Conservation (phyloP, 2,113 vertebrate genomes). For the Ursus arctos region DNA sequence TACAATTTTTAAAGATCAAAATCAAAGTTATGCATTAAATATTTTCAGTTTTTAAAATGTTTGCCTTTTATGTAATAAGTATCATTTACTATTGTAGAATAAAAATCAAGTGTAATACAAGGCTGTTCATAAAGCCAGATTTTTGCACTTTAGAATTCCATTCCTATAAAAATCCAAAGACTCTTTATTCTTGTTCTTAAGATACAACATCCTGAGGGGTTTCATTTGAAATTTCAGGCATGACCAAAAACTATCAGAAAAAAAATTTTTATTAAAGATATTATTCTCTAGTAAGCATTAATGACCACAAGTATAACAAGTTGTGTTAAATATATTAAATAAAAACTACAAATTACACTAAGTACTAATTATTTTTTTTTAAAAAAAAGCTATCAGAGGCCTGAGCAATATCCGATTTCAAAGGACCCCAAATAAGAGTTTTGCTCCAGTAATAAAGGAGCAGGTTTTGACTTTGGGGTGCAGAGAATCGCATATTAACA, state of each 20-base stretch:
- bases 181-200: not conserved
- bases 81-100: not conserved
- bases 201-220: no score
- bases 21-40: not conserved
- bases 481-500: not conserved
- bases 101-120: not conserved
- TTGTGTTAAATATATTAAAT: not conserved
- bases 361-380: not conserved
- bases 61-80: not conserved
- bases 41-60: not conserved
- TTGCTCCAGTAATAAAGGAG: not conserved
- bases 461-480: not conserved
- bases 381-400: no score
- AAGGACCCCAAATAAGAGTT: not conserved
- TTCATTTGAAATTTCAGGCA: not conserved
- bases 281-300: not conserved
- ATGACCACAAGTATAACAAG: not conserved
- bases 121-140: fast-evolving
- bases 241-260: not conserved
- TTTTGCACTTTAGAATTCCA: not conserved
- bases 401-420: not conserved
- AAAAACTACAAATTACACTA: not conserved
- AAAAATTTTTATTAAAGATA: not conserved
- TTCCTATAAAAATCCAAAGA: not conserved
- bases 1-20: not conserved